A percentile compares a stretch with the other conserved stretches of the same genome.
Conservation (phyloP, 2,888 invertebrate genomes). For the Anorthoa munda region DNA sequence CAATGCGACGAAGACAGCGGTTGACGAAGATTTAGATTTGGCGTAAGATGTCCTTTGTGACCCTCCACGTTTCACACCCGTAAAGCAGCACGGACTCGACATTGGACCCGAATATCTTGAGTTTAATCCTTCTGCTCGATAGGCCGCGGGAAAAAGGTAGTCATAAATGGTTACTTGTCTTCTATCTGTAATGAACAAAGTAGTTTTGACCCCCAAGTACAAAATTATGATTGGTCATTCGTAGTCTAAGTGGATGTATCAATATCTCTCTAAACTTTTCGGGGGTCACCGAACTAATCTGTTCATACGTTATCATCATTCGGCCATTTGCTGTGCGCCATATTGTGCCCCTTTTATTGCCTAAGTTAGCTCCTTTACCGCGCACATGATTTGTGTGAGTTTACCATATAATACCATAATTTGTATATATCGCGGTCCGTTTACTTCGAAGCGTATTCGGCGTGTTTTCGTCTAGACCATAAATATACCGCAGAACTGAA, state of each 20-base stretch:
- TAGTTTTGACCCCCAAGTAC: neutral
- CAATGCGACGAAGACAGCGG: too few relatives aligned
- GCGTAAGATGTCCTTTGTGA: too few relatives aligned
- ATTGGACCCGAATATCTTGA: too few relatives aligned
- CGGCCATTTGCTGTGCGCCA: slow-evolving; percentile 76
- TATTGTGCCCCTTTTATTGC: slow-evolving; percentile 81
- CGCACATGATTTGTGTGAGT: slow-evolving; percentile 75
- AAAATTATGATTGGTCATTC: slow-evolving; percentile 3
- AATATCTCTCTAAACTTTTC: slow-evolving; percentile 43
- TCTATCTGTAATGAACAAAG: neutral
- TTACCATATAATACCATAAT: slow-evolving; percentile 66
- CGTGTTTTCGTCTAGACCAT: slow-evolving; percentile 59
- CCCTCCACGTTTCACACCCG: too few relatives aligned
- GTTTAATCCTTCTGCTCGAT: too few relatives aligned
- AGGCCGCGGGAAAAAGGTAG: too few relatives aligned
- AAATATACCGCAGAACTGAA: slow-evolving; percentile 55
- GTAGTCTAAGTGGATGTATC: slow-evolving; percentile 11
- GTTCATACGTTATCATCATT: slow-evolving; percentile 79
- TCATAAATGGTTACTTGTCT: too few relatives aligned
- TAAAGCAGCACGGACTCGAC: too few relatives aligned
- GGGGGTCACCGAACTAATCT: slow-evolving; percentile 56
- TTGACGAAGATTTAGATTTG: too few relatives aligned
- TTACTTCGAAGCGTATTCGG: slow-evolving; percentile 56
- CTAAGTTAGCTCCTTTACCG: slow-evolving; percentile 74
- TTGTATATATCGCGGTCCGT: slow-evolving; percentile 64